phyloP scores from a whole-genome alignment of 2,797 vertebrate species.

The Crocidura indochinensis region DNA sequence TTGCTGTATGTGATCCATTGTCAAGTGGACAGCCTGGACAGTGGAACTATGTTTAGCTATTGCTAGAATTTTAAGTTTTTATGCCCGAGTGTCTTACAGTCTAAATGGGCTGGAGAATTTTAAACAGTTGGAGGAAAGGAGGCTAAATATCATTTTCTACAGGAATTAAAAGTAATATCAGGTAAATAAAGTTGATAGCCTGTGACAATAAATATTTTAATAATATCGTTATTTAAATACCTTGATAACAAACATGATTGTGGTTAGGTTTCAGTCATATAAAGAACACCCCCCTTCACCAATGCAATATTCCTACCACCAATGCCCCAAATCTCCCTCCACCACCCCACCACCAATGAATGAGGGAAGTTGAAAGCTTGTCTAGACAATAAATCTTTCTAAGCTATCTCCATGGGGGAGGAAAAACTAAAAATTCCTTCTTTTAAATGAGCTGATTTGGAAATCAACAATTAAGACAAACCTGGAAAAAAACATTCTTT shows the following conservation, averaged over 20 bases:
- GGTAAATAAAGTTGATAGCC: neutral
- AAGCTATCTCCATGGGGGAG: neutral
- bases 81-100: neutral
- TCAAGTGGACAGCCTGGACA: no score
- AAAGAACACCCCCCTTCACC: no score
- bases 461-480: constrained; percentile 4
- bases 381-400: neutral
- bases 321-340: no score
- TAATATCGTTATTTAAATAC: no score
- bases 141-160: neutral
- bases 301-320: no score
- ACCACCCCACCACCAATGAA: no score
- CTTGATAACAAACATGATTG: no score
- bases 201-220: neutral
- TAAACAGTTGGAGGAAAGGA: neutral
- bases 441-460: neutral
- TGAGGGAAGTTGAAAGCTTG: no score
- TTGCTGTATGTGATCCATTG: neutral
- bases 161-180: neutral
- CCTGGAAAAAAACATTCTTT: neutral
- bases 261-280: no score
- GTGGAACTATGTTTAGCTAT: neutral
- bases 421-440: neutral
- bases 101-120: neutral
- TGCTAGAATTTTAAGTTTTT: neutral